Evolutionary conservation across 2,888 invertebrate species (phyloP).

Genomic region (Phrixothrix hirtus): DNA sequence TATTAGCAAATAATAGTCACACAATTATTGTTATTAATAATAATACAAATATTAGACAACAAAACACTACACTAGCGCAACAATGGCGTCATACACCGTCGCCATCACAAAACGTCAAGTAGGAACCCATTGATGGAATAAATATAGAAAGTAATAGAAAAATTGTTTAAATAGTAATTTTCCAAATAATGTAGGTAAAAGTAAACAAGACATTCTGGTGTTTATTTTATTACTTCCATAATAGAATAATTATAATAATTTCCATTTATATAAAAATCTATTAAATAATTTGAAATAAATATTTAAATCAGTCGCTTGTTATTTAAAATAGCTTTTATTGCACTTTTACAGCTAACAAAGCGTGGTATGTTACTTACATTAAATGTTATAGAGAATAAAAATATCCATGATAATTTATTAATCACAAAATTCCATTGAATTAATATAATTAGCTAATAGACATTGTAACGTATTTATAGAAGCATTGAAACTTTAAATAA

Average conservation of each 20-base stretch:
- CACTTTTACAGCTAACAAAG: no score
- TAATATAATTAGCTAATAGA: no score
- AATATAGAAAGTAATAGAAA: not conserved
- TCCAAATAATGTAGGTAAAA: not conserved
- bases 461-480: no score
- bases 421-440: no score
- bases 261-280: not conserved
- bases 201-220: no score
- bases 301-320: no score
- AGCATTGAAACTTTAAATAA: no score
- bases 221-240: no score
- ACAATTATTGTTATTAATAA: slow-evolving; percentile 9
- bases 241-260: not conserved
- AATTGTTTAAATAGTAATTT: not conserved
- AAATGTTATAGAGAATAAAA: no score
- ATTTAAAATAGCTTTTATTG: no score
- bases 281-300: not conserved
- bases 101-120: slow-evolving; percentile 37
- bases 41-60: slow-evolving; percentile 27
- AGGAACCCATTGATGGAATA: not conserved
- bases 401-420: no score
- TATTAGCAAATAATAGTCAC: not conserved
- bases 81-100: slow-evolving; percentile 46
- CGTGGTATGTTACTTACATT: no score
- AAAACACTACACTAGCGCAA: slow-evolving; percentile 45